Evolutionary conservation across 2,888 invertebrate species (phyloP), one percentile per base, ranked within the genome.

Genomic region (Hirtodrosophila confusa): DNA sequence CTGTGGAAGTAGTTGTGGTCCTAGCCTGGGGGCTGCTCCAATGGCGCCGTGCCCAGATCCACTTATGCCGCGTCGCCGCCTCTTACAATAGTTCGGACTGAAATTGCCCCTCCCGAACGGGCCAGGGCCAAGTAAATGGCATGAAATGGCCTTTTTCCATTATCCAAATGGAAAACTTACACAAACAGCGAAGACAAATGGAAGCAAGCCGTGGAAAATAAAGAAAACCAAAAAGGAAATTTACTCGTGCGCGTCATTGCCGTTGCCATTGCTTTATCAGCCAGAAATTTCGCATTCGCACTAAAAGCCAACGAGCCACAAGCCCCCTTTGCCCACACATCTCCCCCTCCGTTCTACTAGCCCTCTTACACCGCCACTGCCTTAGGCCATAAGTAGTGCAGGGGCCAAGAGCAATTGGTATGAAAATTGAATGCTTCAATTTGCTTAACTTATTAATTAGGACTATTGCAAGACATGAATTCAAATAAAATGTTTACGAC

Each of bases 91-190:
- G 88, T 83, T 65, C 67, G 63, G 62, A 55, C 63, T 70, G 48
- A 62, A 80, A 84, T 80, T 84, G 88, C 85, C 87, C 80, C 84
- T 76, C 61, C 48, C 66, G 53, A 44, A 45, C 47, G 54, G 58
- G 31, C 41, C 76, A 65, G 62, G 58, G 78, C 55, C 65, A 80
- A 69, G 83, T 85, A 88, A 17, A 88, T 88, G 79, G 85, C 78
- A 84, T 65, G 71, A 89, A 90, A 90, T 90, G 89, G 89, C 83
- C 88, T 89, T 90, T 89, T 90, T 90, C 89, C 90, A 90, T 90
- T 90, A 90, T 85, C 86, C 85, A 89, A 90, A 90, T 90, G 89
- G 89, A 88, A 90, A 90, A 88, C 84, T 86, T 86, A 83, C 83
- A 88, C 84, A 76, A 82, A 86, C 88, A 79, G 67, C 72, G 51